Percentiles rank a stretch among this genome's conserved stretches.
Evolutionary conservation across 2,888 invertebrate genomes (phyloP).

Genomic region (Ophion obscuratus): DNA sequence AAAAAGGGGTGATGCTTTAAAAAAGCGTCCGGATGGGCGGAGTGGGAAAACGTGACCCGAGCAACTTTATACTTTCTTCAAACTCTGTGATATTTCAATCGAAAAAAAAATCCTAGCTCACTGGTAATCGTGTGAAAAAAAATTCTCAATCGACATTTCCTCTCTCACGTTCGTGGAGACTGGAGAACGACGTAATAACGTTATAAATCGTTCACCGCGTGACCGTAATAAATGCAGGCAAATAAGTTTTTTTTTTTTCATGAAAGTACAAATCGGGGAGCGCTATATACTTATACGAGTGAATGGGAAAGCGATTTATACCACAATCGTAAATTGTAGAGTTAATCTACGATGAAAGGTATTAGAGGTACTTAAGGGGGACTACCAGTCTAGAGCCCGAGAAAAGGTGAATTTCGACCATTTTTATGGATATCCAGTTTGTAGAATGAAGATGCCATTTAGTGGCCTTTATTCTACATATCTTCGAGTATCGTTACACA

Average conservation of each 20-base stretch:
- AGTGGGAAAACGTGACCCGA: slow-evolving; percentile 71
- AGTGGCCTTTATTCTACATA: neutral
- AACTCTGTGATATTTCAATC: slow-evolving; percentile 46
- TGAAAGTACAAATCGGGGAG: slow-evolving; percentile 37
- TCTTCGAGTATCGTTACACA: no score
- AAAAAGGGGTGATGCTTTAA: slow-evolving; percentile 69
- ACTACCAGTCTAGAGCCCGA: neutral
- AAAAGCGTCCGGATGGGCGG: slow-evolving; percentile 74
- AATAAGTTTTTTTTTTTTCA: slow-evolving; percentile 41
- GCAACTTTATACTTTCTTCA: slow-evolving; percentile 60
- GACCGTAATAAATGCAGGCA: slow-evolving; percentile 4
- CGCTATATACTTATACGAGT: neutral
- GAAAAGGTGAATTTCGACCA: neutral
- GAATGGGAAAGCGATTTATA: slow-evolving; percentile 11
- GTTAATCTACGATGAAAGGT: neutral
- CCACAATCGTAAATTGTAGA: neutral
- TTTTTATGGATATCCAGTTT: neutral
- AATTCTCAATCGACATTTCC: slow-evolving; percentile 3
- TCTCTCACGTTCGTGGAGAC: slow-evolving; percentile 34
- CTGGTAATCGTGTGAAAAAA: slow-evolving; percentile 65
- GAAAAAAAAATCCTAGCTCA: slow-evolving; percentile 42
- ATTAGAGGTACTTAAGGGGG: neutral
- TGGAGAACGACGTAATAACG: neutral
- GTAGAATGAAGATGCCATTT: neutral
- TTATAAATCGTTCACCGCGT: neutral